These are phyloP conservation scores for Clepsis dumicolana DNA, from an alignment of 2,888 invertebrate genomes.

Conservation along the genomic window DNA sequence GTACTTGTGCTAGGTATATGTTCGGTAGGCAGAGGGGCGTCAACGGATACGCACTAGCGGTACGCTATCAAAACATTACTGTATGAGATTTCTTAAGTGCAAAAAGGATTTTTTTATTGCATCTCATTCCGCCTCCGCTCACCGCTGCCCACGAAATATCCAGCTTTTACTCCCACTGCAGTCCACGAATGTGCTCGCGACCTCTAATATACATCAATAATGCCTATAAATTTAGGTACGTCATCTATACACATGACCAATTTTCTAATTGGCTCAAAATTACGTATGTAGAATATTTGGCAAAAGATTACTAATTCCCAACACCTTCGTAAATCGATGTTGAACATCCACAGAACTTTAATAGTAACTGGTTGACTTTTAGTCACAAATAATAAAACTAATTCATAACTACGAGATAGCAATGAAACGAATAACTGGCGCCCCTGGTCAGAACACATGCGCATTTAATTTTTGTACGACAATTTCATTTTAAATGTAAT, in stretches of 20 bases:
- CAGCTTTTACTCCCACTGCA: not conserved
- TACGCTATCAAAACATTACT: too few relatives aligned
- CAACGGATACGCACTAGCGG: too few relatives aligned
- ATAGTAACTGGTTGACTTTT: conserved; percentile 73
- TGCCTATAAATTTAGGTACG: conserved; percentile 38
- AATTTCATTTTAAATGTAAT: conserved; percentile 43
- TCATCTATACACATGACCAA: conserved; percentile 41
- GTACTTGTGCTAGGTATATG: too few relatives aligned
- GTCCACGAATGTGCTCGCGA: conserved; percentile 12
- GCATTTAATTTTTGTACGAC: conserved; percentile 57
- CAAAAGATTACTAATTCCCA: conserved; percentile 72
- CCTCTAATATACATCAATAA: conserved; percentile 29
- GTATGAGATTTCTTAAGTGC: too few relatives aligned
- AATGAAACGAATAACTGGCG: conserved; percentile 41
- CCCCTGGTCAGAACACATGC: conserved; percentile 36
- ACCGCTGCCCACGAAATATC: not conserved
- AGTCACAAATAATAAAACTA: conserved; percentile 57
- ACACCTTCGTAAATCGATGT: conserved; percentile 66
- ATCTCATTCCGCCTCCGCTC: not conserved
- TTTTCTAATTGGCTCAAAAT: conserved; percentile 39
- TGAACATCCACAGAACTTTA: conserved; percentile 64
- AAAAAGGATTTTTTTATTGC: not conserved
- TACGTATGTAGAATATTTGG: conserved; percentile 82
- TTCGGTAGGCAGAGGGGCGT: not conserved
- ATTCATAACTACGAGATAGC: conserved; percentile 45